A percentile compares a stretch with the other conserved stretches of the same genome.
These are phyloP conservation scores for Phrynocephalus vlangalii DNA, from an alignment of 2,797 vertebrate species.

Conservation along the genomic window DNA sequence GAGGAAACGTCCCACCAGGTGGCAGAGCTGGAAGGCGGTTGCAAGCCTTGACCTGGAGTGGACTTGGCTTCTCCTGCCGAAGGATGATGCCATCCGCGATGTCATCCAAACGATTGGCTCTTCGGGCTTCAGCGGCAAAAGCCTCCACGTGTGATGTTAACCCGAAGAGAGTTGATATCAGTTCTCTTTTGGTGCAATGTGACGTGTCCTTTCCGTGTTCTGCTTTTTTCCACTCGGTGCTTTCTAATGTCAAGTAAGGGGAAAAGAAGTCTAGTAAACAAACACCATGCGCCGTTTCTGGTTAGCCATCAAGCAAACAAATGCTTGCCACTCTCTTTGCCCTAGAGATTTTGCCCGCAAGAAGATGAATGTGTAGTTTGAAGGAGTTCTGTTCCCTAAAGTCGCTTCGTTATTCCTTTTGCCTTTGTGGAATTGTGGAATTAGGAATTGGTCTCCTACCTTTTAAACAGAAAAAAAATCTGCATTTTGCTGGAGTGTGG, in stretches of 20 bases:
- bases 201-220: not conserved
- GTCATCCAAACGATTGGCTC: not conserved
- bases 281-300: not conserved
- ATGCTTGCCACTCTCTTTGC: conserved; percentile 2
- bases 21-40: conserved; percentile 40
- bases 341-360: not conserved
- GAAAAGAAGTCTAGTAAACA: not conserved
- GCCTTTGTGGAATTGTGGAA: not conserved
- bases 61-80: not conserved
- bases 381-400: not conserved
- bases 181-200: conserved; percentile 31
- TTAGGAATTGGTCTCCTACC: too few species aligned
- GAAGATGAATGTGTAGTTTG: not conserved
- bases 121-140: not conserved
- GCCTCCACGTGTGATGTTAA: not conserved
- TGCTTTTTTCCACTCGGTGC: not conserved
- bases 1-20: conserved; percentile 57
- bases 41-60: not conserved
- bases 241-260: not conserved
- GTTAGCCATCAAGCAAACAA: not conserved
- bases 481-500: not conserved
- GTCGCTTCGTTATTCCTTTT: conserved; percentile 1
- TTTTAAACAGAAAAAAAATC: not conserved
- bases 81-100: not conserved
- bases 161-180: not conserved